Evolutionary conservation across 2,888 invertebrate genomes (phyloP).

Genomic region (Ectemnius continuus): DNA sequence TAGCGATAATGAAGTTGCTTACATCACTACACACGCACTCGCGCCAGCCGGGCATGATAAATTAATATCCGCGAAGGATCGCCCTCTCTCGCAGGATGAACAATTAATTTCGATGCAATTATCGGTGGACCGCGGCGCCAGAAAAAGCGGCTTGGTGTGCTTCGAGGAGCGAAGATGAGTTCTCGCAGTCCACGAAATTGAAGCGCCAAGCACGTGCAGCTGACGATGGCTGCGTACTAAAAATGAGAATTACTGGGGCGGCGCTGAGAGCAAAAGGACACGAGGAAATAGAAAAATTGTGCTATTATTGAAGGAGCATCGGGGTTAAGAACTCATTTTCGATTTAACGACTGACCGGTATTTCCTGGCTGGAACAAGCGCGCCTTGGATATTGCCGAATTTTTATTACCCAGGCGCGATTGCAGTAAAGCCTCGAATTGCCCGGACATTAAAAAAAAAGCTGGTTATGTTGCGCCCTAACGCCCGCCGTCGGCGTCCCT

Average conservation of each 20-base stretch:
- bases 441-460: constrained; percentile 16
- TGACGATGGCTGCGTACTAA: constrained; percentile 45
- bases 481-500: neutral
- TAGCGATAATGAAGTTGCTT: neutral
- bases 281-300: constrained; percentile 42
- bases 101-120: constrained; percentile 22
- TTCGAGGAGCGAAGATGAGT: constrained; percentile 3
- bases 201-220: constrained; percentile 42
- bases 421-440: constrained; percentile 34
- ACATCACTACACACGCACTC: neutral
- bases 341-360: constrained; percentile 51
- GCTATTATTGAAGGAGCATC: constrained; percentile 28
- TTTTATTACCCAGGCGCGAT: constrained; percentile 41
- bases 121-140: neutral
- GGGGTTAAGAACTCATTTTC: constrained; percentile 57
- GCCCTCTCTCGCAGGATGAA: neutral
- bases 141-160: constrained; percentile 5
- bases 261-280: neutral
- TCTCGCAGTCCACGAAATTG: constrained; percentile 30
- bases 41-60: neutral
- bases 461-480: constrained; percentile 7
- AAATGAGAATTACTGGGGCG: constrained; percentile 46
- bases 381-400: constrained; percentile 42
- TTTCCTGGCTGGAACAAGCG: constrained; percentile 14
- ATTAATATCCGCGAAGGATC: neutral